These are phyloP conservation scores for Tanypteryx hageni DNA, from an alignment of 2,888 invertebrate genomes.

Conservation along the genomic window DNA sequence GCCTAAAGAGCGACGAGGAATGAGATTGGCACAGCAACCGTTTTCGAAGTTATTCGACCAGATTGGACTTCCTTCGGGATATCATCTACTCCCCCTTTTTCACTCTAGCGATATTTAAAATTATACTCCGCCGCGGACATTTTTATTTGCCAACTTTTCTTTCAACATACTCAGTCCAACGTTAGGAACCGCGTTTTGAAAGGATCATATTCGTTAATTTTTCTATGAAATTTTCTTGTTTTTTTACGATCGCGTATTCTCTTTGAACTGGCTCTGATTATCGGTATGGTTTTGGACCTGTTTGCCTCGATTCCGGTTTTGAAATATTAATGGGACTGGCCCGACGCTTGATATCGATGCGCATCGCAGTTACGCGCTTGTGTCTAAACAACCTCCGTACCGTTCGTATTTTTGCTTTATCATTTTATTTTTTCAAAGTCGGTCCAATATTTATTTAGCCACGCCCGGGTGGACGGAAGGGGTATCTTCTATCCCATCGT, in stretches of 20 bases:
- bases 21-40: no score
- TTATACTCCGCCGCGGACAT: background rate
- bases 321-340: slow-evolving; percentile 13
- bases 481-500: background rate
- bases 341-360: background rate
- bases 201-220: background rate
- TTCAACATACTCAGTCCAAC: background rate
- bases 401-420: background rate
- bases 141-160: background rate
- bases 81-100: background rate
- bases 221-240: background rate
- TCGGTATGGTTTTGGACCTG: slow-evolving; percentile 1
- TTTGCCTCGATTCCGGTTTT: slow-evolving; percentile 34
- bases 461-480: background rate
- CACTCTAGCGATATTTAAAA: background rate
- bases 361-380: background rate
- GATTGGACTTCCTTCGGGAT: background rate
- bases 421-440: background rate
- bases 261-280: slow-evolving; percentile 39
- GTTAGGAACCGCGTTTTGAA: background rate
- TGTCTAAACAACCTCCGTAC: background rate
- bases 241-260: background rate
- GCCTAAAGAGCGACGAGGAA: no score
- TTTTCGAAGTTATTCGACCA: no score
- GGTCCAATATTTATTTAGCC: slow-evolving; percentile 38